Evolutionary conservation across 2,888 invertebrate species (phyloP), one percentile per base, ranked within the genome.

Genomic region (Penaeus monodon): DNA sequence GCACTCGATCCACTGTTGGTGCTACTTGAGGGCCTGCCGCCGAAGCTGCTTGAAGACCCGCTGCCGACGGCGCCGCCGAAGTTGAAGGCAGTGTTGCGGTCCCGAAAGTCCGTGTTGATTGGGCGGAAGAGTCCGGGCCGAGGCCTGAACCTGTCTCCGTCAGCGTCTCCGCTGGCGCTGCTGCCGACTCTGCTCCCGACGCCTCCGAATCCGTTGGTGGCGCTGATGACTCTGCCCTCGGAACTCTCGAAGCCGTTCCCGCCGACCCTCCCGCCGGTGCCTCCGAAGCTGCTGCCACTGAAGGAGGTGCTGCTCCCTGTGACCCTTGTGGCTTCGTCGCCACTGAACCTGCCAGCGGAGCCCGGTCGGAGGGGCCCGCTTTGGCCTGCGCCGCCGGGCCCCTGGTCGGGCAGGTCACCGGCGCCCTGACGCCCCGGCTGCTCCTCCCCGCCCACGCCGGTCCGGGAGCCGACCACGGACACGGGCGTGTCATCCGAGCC

Each of bases 301-400:
- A 92, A 91, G 27, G 92, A 93, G 33, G 91, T 92, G 63, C 92
- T 92, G 49, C 92, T 92, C 33, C 93, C 93, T 79, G 93, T 92
- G 80, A 92, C 92, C 83, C 91, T 84, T 68, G 89, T 92, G 63
- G 38, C n/a, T n/a, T 57, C 63, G 63, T 64, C 33, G 33, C 80
- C 68, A n/a, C 73, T 64, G 17, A 63, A 33, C 33, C 63, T 20
- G n/a, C 74, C 82, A 7, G 57, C 73, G 6, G 66, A n/a, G 33
- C 78, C 79, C 8, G 85, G 85, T 4, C 81, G 64, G 70, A n/a
- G 90, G 93, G 93, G 6, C 93, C 85, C 85, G 7, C 81, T 85
- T 49, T 81, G 85, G 7, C 85, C 85, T 12, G 85, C 81, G 64
- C 81, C 80, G 1, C 85, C 85, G 7, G 85, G 77, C 10, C 49